Conservation (phyloP, 2,113 vertebrate species). For the Aptenodytes patagonicus region DNA sequence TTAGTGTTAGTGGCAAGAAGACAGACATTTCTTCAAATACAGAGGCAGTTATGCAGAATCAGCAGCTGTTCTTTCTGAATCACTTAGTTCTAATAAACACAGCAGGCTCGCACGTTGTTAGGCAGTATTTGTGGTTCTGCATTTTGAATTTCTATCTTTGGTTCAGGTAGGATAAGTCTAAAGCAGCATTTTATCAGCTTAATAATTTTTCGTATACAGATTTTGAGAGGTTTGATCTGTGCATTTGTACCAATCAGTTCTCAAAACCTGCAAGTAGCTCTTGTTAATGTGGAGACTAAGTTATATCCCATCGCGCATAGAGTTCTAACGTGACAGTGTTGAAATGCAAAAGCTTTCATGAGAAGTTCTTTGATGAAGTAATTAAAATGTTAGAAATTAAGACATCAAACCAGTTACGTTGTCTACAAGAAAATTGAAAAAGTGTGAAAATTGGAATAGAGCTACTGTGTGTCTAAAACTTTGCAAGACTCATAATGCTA, state of each 20-base stretch:
- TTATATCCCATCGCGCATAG: neutral
- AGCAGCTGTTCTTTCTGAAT: slow-evolving; percentile 37
- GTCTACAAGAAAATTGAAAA: neutral
- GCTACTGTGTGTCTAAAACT: neutral
- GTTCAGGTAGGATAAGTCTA: neutral
- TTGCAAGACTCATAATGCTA: neutral
- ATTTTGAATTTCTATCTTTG: slow-evolving; percentile 34
- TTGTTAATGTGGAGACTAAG: neutral
- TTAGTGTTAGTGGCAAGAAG: slow-evolving; percentile 16
- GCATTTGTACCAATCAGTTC: neutral
- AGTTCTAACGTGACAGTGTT: neutral
- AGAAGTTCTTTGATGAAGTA: slow-evolving; percentile 10
- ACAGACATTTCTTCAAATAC: neutral
- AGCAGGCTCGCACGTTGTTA: slow-evolving; percentile 17
- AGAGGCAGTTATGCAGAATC: slow-evolving; percentile 10
- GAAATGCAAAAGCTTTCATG: slow-evolving; percentile 5
- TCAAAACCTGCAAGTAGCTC: neutral
- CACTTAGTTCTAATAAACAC: slow-evolving; percentile 43
- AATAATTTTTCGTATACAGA: neutral
- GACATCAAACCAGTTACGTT: neutral
- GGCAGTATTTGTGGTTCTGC: neutral
- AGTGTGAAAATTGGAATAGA: neutral
- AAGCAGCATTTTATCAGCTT: neutral
- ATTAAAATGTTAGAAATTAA: slow-evolving; percentile 29
- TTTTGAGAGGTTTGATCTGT: neutral